A percentile compares a stretch with the other conserved stretches of the same genome.
Evolutionary conservation across 2,113 vertebrate species (phyloP).

Genomic region (Chamaetylas fuelleborni): DNA sequence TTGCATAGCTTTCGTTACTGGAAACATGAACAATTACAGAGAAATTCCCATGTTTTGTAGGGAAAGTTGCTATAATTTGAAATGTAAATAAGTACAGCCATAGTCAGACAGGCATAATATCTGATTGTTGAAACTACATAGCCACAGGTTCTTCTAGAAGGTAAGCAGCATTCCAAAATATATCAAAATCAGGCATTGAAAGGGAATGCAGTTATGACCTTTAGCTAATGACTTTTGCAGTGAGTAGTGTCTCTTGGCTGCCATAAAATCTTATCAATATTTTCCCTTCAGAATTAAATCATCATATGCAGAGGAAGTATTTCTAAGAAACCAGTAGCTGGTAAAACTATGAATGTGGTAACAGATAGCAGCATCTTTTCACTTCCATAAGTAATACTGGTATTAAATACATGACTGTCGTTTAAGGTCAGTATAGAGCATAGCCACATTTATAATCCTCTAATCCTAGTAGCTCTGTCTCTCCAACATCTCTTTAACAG

Average conservation of each 20-base stretch:
- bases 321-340: background rate
- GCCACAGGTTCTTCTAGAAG: background rate
- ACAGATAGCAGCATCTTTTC: background rate
- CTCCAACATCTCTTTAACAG: background rate
- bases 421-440: background rate
- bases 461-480: background rate
- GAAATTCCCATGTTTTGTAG: background rate
- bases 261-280: background rate
- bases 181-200: background rate
- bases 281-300: background rate
- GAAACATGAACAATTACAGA: background rate
- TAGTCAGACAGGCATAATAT: background rate
- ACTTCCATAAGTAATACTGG: background rate
- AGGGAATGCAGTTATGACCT: background rate
- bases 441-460: background rate
- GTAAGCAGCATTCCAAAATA: background rate
- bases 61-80: background rate
- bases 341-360: background rate
- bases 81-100: background rate
- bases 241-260: background rate
- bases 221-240: background rate
- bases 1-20: background rate
- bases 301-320: background rate
- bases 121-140: background rate
- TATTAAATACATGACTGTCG: background rate